phyloP scores from a whole-genome alignment of 35 echinoderm and acorn worm species.

The Holothuria glaberrima region DNA sequence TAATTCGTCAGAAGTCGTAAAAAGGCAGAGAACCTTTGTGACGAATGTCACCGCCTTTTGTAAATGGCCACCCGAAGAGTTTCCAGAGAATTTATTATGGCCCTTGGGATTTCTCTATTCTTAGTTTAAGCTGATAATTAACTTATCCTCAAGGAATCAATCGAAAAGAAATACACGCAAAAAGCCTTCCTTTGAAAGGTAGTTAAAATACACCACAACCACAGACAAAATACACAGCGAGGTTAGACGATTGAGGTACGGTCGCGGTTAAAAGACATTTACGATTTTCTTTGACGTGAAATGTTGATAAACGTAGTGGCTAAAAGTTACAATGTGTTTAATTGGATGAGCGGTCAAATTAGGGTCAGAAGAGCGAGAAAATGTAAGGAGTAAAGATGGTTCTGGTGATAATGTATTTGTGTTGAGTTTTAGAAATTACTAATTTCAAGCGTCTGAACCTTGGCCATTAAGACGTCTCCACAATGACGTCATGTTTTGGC shows the following conservation, averaged over 20 bases:
- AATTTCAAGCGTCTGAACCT: no score
- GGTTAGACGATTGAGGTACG: not conserved
- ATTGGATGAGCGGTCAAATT: no score
- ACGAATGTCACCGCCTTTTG: constrained; percentile 20
- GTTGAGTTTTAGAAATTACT: no score
- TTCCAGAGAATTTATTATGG: constrained; percentile 39
- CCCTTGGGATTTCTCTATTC: constrained; percentile 46
- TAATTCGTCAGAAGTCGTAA: constrained; percentile 38
- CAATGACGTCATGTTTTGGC: no score
- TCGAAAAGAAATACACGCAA: constrained; percentile 24
- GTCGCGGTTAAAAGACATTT: constrained; percentile 9
- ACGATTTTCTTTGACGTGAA: not conserved
- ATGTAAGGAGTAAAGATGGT: no score
- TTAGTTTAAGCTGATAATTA: constrained; percentile 50
- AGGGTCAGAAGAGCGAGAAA: no score
- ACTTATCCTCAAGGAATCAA: constrained; percentile 42
- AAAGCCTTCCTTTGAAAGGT: not conserved
- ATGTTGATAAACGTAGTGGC: no score
- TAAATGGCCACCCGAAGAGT: constrained; percentile 42
- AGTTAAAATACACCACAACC: not conserved
- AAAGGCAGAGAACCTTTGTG: constrained; percentile 28
- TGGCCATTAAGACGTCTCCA: no score
- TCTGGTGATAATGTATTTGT: no score
- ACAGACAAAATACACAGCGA: not conserved
- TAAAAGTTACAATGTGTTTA: no score